Conservation (phyloP, 2,797 vertebrate genomes). For the Meriones psammophilus region DNA sequence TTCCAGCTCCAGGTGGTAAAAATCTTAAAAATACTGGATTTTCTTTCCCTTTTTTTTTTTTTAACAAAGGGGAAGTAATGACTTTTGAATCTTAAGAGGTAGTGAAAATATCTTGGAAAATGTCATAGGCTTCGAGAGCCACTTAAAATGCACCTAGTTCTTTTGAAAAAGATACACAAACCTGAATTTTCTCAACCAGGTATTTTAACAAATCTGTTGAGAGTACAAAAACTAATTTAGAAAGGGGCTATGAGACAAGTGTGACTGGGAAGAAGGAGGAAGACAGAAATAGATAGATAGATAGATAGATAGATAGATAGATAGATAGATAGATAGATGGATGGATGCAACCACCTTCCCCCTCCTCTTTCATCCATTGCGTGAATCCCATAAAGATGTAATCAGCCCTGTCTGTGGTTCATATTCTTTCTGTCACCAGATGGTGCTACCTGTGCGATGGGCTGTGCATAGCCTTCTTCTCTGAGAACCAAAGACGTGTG, state of each 20-base stretch:
- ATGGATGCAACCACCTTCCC: not conserved
- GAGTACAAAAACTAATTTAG: conserved; percentile 15
- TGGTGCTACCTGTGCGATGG: not conserved
- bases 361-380: not conserved
- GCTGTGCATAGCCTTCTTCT: not conserved
- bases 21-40: conserved; percentile 56
- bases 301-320: not conserved
- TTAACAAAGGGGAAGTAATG: not conserved
- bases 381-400: conserved; percentile 43
- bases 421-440: conserved; percentile 76
- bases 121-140: not conserved
- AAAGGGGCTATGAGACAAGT: not conserved
- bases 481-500: not conserved
- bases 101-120: conserved; percentile 58
- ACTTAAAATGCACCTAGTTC: conserved; percentile 40
- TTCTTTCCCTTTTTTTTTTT: conserved; percentile 10
- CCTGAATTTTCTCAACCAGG: not conserved
- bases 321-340: not conserved
- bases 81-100: conserved; percentile 37
- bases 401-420: conserved; percentile 43
- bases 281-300: not conserved
- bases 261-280: not conserved
- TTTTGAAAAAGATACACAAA: conserved; percentile 3
- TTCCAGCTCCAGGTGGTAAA: conserved; percentile 46
- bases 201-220: not conserved